Percentiles rank a stretch among this genome's conserved stretches.
These are phyloP conservation scores for Patiria pectinifera DNA, from an alignment of 53 echinoderm and acorn worm species.

Conservation along the genomic window DNA sequence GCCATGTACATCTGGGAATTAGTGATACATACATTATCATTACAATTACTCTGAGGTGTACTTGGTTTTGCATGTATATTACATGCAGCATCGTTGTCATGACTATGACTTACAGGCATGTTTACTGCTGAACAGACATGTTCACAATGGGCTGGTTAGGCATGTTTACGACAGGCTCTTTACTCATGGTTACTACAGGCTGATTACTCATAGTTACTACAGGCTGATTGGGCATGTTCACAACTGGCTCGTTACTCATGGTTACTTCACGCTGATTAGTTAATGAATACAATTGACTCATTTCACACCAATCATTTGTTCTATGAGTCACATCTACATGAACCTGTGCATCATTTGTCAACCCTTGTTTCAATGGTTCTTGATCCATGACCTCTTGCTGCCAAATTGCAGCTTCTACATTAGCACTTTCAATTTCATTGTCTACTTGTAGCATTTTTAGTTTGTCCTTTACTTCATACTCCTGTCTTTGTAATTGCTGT, in stretches of 20 bases:
- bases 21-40: no score
- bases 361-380: no score
- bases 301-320: conserved; percentile 54
- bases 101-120: neutral
- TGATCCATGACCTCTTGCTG: no score
- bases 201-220: neutral
- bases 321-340: neutral
- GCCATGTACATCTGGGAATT: conserved; percentile 64
- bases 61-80: conserved; percentile 26
- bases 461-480: no score
- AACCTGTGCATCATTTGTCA: no score
- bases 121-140: neutral
- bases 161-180: neutral
- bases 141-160: neutral
- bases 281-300: neutral
- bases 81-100: neutral
- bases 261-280: neutral
- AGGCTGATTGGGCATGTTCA: no score
- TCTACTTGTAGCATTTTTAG: no score
- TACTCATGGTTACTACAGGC: no score
- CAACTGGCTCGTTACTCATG: neutral
- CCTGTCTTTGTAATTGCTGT: no score
- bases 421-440: no score
- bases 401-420: no score
- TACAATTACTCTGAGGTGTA: conserved; percentile 19